These are phyloP conservation scores for Argyra leucocephala DNA, from an alignment of 2,888 invertebrate species.

Conservation along the genomic window DNA sequence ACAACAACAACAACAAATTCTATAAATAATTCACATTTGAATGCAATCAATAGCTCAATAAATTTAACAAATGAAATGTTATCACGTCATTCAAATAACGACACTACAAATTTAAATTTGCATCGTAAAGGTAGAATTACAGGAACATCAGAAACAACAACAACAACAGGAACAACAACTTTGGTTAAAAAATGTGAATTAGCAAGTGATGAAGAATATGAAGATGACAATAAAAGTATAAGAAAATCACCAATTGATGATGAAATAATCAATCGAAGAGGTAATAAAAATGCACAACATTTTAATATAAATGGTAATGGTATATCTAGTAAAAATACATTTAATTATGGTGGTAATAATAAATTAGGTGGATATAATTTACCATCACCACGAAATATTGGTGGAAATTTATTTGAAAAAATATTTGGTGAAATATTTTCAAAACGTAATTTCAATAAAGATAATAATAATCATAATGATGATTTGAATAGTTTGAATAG, in stretches of 20 bases:
- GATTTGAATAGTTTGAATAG: conserved; percentile 9
- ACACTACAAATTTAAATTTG: background rate
- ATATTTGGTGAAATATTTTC: conserved; percentile 22
- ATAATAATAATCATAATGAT: conserved; percentile 9
- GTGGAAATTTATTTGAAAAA: conserved; percentile 19
- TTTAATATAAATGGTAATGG: conserved; percentile 15
- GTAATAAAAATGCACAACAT: conserved; percentile 1
- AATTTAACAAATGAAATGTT: conserved; percentile 27
- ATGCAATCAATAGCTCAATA: conserved; percentile 22
- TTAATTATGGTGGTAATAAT: background rate
- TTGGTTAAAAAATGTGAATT: background rate
- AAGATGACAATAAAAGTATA: conserved; percentile 14
- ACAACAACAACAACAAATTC: background rate
- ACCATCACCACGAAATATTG: conserved; percentile 8
- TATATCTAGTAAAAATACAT: conserved; percentile 8
- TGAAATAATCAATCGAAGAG: background rate
- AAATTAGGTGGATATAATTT: background rate
- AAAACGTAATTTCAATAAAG: conserved; percentile 15
- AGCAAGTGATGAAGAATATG: conserved; percentile 19
- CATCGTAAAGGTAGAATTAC: background rate
- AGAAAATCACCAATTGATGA: background rate
- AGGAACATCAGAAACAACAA: background rate
- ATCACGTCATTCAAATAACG: background rate
- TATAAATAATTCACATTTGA: background rate
- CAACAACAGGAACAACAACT: background rate